Evolutionary conservation across 2,113 vertebrate genomes (phyloP).

Genomic region (Tyrannus savana): DNA sequence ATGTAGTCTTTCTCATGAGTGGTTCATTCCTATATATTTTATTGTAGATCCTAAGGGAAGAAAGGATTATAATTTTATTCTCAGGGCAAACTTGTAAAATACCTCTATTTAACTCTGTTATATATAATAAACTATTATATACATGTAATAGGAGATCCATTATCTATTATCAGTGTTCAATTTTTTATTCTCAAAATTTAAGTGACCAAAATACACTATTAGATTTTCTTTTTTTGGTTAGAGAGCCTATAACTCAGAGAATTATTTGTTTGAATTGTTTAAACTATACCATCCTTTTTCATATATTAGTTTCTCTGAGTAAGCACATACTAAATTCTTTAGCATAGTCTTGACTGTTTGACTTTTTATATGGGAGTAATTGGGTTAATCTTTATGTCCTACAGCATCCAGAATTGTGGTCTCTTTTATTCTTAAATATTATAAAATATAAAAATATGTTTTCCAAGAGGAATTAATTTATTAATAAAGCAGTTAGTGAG

Average conservation of each 20-base stretch:
- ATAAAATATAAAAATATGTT: background rate
- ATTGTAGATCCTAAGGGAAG: background rate
- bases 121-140: background rate
- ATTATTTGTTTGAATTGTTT: background rate
- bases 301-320: background rate
- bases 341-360: background rate
- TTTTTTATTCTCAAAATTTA: background rate
- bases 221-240: background rate
- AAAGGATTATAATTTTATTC: background rate
- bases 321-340: background rate
- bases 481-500: background rate
- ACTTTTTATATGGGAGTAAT: background rate
- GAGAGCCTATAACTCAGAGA: background rate
- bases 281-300: background rate
- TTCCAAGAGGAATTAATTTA: background rate
- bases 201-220: background rate
- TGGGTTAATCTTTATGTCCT: background rate
- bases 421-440: background rate
- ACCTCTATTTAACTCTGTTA: background rate
- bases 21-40: background rate
- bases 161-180: background rate
- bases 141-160: rapidly evolving
- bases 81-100: background rate
- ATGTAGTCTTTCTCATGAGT: background rate
- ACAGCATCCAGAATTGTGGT: background rate